A percentile compares a stretch with the other conserved stretches of the same genome.
phyloP scores from a whole-genome alignment of 2,113 vertebrate genomes.

The Psilopogon haemacephalus region DNA sequence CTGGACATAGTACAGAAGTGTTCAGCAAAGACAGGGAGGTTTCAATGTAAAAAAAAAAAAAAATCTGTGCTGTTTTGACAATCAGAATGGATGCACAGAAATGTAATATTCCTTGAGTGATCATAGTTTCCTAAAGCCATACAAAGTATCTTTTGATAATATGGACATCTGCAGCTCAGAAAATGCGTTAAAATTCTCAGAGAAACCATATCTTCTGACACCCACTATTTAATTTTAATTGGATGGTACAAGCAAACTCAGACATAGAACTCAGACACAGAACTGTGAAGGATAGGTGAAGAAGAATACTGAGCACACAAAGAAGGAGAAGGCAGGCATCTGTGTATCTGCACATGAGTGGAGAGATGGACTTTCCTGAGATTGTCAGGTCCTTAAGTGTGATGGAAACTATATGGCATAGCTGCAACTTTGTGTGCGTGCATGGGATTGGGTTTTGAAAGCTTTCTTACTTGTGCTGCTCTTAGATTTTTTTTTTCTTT shows the following conservation, averaged over 20 bases:
- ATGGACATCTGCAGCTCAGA: not conserved
- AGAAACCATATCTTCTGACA: not conserved
- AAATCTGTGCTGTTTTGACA: not conserved
- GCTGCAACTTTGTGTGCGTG: too few relatives aligned
- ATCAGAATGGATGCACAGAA: not conserved
- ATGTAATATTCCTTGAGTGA: not conserved
- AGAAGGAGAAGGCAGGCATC: not conserved
- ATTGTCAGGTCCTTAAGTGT: not conserved
- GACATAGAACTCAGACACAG: not conserved
- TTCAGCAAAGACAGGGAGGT: not conserved
- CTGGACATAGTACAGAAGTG: not conserved
- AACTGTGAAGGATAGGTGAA: not conserved
- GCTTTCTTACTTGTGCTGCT: not conserved
- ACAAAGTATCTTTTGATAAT: not conserved
- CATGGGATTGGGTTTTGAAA: not conserved
- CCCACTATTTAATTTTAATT: not conserved
- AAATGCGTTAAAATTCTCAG: not conserved
- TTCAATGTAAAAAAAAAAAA: not conserved
- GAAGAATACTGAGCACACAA: not conserved
- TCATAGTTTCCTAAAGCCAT: not conserved
- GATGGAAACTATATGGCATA: not conserved
- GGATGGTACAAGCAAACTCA: not conserved
- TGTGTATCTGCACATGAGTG: rapidly evolving
- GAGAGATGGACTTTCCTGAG: not conserved
- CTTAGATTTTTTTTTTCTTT: not conserved